phyloP scores from a whole-genome alignment of 2,888 invertebrate genomes.

The Luffia ferchaultella region DNA sequence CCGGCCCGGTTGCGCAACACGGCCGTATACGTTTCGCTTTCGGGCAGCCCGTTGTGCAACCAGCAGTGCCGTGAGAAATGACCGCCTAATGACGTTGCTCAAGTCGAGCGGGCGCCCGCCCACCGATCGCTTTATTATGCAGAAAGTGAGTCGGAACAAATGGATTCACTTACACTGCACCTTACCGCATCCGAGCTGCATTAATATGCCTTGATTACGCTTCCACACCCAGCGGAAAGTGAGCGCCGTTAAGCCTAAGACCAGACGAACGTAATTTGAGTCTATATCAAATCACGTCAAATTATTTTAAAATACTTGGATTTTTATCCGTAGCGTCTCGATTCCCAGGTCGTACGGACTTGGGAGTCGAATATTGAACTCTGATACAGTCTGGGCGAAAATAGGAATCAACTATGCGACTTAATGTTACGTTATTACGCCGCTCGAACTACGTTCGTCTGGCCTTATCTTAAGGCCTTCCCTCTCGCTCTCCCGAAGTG shows the following conservation, averaged over 20 bases:
- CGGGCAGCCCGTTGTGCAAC: slow-evolving; percentile 7
- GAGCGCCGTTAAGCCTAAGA: slow-evolving; percentile 16
- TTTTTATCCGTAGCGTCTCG: no score
- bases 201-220: slow-evolving; percentile 8
- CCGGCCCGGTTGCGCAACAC: slow-evolving; percentile 11
- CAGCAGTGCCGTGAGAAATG: slow-evolving; percentile 4
- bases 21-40: slow-evolving; percentile 2
- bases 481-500: no score
- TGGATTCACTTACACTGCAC: slow-evolving; percentile 20
- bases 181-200: slow-evolving; percentile 21
- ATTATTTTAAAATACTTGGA: no score
- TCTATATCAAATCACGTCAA: no score
- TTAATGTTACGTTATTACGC: no score
- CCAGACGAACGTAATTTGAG: no score
- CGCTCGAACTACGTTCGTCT: no score
- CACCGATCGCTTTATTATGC: slow-evolving; percentile 41
- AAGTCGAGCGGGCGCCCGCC: slow-evolving; percentile 21
- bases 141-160: slow-evolving; percentile 38
- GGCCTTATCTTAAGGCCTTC: no score
- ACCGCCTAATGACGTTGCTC: slow-evolving; percentile 28
- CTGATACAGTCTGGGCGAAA: no score
- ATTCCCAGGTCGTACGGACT: no score
- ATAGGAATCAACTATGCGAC: no score
- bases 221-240: slow-evolving; percentile 25
- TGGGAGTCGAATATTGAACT: no score